These are phyloP conservation scores for Listronotus oregonensis DNA, from an alignment of 1,140 invertebrate genomes.

Conservation along the genomic window DNA sequence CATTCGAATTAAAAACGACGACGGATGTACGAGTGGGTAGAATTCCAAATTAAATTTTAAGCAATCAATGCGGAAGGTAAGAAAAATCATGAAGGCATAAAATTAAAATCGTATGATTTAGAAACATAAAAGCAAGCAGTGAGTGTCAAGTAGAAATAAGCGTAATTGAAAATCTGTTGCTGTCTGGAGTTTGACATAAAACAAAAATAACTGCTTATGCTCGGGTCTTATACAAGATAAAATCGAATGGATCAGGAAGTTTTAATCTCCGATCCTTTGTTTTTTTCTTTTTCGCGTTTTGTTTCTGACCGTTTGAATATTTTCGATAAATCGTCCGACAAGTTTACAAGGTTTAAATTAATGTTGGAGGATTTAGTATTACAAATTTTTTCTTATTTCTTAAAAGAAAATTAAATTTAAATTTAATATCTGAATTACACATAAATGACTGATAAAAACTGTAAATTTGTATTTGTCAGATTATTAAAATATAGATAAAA, in stretches of 20 bases:
- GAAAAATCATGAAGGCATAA: slow-evolving; percentile 31
- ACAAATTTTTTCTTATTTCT: too few species aligned
- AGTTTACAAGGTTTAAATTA: too few species aligned
- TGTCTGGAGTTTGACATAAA: slow-evolving; percentile 19
- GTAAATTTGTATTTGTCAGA: too few species aligned
- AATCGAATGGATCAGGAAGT: not conserved
- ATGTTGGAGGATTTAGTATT: too few species aligned
- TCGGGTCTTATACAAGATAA: slow-evolving; percentile 4
- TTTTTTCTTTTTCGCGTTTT: slow-evolving; percentile 12
- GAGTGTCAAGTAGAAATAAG: slow-evolving; percentile 12
- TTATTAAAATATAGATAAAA: too few species aligned
- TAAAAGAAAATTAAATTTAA: too few species aligned
- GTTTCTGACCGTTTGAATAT: slow-evolving; percentile 19
- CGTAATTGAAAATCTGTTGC: slow-evolving; percentile 33
- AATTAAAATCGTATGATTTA: slow-evolving; percentile 32
- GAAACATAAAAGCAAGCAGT: slow-evolving; percentile 13
- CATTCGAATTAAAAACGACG: slow-evolving; percentile 18
- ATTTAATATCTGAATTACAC: too few species aligned
- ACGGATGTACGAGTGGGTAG: slow-evolving; percentile 24
- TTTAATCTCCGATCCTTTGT: not conserved
- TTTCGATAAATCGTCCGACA: not conserved
- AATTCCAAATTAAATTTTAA: slow-evolving; percentile 36
- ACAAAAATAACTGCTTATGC: slow-evolving; percentile 18
- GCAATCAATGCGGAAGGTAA: slow-evolving; percentile 26
- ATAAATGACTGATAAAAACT: too few species aligned